Conservation (phyloP, 1,140 invertebrate genomes). For the Brachionus calyciflorus region DNA sequence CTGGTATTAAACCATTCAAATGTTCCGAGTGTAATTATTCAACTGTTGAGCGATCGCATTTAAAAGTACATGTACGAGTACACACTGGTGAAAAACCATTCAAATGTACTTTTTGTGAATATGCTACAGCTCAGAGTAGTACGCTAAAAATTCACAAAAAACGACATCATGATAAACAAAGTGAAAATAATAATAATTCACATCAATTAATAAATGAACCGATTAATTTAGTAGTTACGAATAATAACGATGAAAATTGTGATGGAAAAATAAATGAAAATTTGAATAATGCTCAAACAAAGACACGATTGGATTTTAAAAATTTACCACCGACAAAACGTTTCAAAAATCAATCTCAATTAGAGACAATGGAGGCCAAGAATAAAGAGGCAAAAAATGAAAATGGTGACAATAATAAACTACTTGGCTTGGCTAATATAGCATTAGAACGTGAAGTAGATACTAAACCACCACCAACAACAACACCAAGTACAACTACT, state of each 20-base stretch:
- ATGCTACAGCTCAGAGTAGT: constrained; percentile 61
- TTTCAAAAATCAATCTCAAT: constrained; percentile 30
- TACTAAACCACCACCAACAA: not conserved
- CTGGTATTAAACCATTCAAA: constrained; percentile 90
- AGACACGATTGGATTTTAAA: not conserved
- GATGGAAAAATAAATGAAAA: not conserved
- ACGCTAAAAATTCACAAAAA: constrained; percentile 52
- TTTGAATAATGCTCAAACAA: not conserved
- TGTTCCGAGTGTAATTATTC: constrained; percentile 91
- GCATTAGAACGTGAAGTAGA: constrained; percentile 28
- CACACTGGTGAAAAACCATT: constrained; percentile 71
- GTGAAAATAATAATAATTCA: not conserved
- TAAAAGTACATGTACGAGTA: constrained; percentile 85
- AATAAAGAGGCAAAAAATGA: too few species aligned
- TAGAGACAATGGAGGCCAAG: constrained; percentile 21
- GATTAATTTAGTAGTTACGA: too few species aligned
- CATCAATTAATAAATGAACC: not conserved
- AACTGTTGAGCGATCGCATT: constrained; percentile 85
- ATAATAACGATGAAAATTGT: too few species aligned
- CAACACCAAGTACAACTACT: too few species aligned
- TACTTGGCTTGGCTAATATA: constrained; percentile 44
- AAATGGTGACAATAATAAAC: constrained; percentile 21
- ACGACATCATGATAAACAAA: constrained; percentile 41
- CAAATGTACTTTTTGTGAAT: constrained; percentile 59
- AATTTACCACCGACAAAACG: constrained; percentile 40